Conservation (phyloP, 2,888 invertebrate species). For the Ryuthela nishihirai region DNA sequence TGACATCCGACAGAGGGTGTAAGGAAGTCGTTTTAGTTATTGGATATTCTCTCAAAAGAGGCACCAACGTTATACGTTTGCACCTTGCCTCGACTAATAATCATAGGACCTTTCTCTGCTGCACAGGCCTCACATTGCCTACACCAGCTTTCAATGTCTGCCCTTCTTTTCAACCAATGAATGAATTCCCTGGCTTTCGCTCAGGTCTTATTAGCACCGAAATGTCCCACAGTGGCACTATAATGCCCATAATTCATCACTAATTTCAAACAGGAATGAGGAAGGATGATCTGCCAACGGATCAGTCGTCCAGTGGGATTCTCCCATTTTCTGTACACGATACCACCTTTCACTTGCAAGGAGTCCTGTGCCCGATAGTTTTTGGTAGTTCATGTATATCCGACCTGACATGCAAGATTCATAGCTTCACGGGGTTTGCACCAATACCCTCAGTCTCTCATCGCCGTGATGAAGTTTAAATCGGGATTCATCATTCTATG, state of each 20-base stretch:
- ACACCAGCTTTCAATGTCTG: neutral
- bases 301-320: neutral
- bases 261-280: neutral
- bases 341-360: neutral
- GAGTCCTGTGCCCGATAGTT: neutral
- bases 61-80: slow-evolving; percentile 1
- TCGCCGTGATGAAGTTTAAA: no score
- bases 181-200: neutral
- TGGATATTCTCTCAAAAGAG: slow-evolving; percentile 3
- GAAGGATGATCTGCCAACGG: neutral
- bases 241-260: neutral
- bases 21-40: no score
- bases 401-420: no score
- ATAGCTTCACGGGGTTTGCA: no score
- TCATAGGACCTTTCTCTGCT: neutral
- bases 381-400: no score
- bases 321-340: neutral
- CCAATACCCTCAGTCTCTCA: no score
- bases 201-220: neutral
- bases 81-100: neutral
- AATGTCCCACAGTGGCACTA: neutral
- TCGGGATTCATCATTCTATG: no score
- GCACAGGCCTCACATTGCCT: neutral
- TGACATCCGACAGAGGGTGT: no score
- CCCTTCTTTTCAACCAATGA: neutral